Percentiles rank a stretch among this genome's conserved stretches.
These are phyloP conservation scores for Conus betulinus DNA, from an alignment of 1,140 invertebrate genomes.

Conservation along the genomic window DNA sequence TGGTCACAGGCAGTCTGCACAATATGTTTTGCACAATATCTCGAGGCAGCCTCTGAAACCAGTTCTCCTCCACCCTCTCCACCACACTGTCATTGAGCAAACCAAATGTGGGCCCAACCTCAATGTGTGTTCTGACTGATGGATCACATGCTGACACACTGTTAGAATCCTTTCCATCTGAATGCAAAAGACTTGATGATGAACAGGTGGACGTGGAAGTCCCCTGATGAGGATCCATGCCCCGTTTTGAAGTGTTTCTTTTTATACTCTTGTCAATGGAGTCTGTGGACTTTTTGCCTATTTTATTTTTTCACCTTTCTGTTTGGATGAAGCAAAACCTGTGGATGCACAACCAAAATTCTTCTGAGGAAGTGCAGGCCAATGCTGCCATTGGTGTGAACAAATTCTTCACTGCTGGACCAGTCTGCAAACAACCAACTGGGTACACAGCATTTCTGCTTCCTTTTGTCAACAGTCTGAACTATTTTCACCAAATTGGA, in stretches of 20 bases:
- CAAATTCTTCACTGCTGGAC: neutral
- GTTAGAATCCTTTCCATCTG: conserved; percentile 9
- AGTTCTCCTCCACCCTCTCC: conserved; percentile 41
- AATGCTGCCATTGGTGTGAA: neutral
- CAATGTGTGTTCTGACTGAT: neutral
- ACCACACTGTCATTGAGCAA: conserved; percentile 48
- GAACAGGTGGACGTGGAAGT: neutral
- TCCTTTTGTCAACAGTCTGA: too few species aligned
- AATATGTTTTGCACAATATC: conserved; percentile 64
- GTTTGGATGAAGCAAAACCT: neutral
- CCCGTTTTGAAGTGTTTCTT: neutral
- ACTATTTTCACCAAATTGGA: too few species aligned
- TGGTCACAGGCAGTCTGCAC: conserved; percentile 61
- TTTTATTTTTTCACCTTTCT: neutral
- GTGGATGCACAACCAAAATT: too few species aligned
- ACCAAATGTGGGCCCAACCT: conserved; percentile 49
- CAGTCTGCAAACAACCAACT: neutral
- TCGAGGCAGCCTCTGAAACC: conserved; percentile 57
- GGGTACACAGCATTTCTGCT: neutral
- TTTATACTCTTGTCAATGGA: neutral
- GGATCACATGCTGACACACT: neutral
- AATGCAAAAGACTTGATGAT: neutral
- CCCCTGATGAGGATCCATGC: neutral
- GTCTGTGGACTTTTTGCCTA: neutral
- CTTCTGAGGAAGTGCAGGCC: too few species aligned